These are phyloP conservation scores for Calcarius lapponicus DNA, from an alignment of 2,797 vertebrate species.

Conservation along the genomic window DNA sequence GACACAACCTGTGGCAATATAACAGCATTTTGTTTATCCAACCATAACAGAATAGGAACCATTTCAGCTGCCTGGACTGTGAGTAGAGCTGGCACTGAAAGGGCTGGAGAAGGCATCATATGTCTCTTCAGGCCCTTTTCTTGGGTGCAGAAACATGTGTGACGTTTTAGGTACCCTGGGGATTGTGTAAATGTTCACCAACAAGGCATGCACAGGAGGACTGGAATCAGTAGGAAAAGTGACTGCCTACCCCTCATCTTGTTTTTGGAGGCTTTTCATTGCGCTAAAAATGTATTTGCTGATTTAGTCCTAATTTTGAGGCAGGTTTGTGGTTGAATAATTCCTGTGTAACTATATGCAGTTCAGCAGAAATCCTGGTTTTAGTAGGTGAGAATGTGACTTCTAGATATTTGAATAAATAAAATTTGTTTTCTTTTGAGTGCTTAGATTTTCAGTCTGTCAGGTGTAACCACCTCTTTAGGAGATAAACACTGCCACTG, in stretches of 20 bases:
- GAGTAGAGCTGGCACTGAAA: background rate
- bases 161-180: background rate
- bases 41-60: background rate
- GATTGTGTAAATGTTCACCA: background rate
- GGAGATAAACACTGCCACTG: background rate
- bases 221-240: background rate
- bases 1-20: background rate
- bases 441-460: background rate
- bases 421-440: background rate
- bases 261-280: background rate
- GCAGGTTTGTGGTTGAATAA: background rate
- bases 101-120: background rate
- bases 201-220: background rate
- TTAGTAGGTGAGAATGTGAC: background rate
- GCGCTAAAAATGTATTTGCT: background rate
- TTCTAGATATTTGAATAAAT: background rate
- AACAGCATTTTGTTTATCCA: background rate
- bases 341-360: background rate
- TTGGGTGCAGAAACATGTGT: background rate
- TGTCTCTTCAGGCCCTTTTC: background rate
- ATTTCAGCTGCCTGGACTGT: background rate
- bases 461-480: background rate
- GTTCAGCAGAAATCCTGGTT: background rate
- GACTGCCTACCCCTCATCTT: background rate
- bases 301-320: background rate